Conservation (phyloP, 2,888 invertebrate species). For the Patella depressa region DNA sequence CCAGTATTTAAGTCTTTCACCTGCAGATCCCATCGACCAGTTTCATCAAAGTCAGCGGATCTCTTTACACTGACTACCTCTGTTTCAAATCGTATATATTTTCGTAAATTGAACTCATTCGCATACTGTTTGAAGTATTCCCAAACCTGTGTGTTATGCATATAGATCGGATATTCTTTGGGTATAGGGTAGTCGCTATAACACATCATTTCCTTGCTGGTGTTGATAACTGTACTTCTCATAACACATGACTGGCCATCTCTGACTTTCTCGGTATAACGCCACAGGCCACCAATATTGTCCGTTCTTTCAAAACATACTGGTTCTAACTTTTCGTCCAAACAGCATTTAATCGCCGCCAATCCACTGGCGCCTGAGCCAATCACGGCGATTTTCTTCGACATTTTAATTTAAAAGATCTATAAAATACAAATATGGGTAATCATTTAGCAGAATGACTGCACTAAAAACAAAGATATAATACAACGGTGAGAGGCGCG, state of each 20-base stretch:
- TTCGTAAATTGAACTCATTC: constrained; percentile 57
- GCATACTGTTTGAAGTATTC: constrained; percentile 67
- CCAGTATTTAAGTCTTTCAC: constrained; percentile 48
- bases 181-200: constrained; percentile 71
- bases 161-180: constrained; percentile 66
- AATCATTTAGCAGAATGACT: too few relatives aligned
- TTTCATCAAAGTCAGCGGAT: constrained; percentile 46
- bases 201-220: constrained; percentile 66
- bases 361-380: constrained; percentile 63
- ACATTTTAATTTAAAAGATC: too few relatives aligned
- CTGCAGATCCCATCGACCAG: constrained; percentile 59
- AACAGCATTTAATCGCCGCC: constrained; percentile 60
- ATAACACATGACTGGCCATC: constrained; percentile 62
- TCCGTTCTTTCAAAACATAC: constrained; percentile 64
- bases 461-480: too few relatives aligned
- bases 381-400: constrained; percentile 54
- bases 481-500: too few relatives aligned
- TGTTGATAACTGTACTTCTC: constrained; percentile 66
- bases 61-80: constrained; percentile 51
- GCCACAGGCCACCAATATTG: constrained; percentile 66
- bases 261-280: constrained; percentile 49
- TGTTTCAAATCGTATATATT: constrained; percentile 61
- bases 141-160: constrained; percentile 64
- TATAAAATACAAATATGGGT: too few relatives aligned
- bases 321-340: constrained; percentile 60